phyloP scores from a whole-genome alignment of 2,888 invertebrate genomes.

The Scrobipalpa costella region DNA sequence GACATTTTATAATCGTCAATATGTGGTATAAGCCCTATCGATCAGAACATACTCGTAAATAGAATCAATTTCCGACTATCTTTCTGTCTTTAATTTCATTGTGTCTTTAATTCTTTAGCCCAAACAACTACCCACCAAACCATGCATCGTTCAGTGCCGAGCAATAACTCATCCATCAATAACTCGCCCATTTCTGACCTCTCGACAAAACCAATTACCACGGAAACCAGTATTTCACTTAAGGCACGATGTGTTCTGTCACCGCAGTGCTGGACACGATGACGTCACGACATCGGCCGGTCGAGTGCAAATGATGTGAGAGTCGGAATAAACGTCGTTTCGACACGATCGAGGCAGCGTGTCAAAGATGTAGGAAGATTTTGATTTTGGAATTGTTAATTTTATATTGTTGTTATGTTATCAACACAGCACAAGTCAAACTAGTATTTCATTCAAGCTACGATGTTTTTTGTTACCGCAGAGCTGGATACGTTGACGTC shows the following conservation, averaged over 20 bases:
- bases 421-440: no score
- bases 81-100: not conserved
- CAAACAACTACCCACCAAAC: not conserved
- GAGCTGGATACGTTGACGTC: not conserved
- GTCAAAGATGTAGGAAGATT: conserved; percentile 7
- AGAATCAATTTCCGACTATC: not conserved
- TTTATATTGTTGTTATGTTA: no score
- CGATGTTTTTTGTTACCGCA: no score
- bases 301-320: conserved; percentile 25
- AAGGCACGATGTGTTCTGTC: conserved; percentile 24
- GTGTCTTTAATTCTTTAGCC: no score
- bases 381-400: not conserved
- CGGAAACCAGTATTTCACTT: conserved; percentile 22
- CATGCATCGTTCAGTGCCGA: not conserved
- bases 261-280: conserved; percentile 11
- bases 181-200: not conserved
- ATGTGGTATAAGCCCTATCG: no score
- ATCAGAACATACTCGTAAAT: no score
- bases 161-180: conserved; percentile 7
- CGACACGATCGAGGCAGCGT: conserved; percentile 9
- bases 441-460: no score
- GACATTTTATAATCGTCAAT: no score
- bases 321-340: conserved; percentile 27
- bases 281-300: no score
- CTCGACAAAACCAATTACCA: conserved; percentile 19